Evolutionary conservation across 2,113 vertebrate species (phyloP).

Genomic region (Corythornis cristatus): DNA sequence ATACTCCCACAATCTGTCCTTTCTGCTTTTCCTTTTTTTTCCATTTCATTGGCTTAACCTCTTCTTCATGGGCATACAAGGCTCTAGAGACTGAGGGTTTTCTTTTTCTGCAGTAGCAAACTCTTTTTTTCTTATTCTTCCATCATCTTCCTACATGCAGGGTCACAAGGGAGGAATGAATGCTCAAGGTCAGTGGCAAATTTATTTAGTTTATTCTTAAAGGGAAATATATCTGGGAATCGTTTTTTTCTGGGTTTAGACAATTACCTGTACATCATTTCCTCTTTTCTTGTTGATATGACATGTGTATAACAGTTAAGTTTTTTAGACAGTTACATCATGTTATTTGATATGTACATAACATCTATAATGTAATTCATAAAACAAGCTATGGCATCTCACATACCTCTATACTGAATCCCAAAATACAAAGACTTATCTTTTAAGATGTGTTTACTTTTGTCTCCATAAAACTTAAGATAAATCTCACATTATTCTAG

Average conservation of each 20-base stretch:
- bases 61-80: background rate
- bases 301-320: background rate
- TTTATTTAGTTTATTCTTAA: background rate
- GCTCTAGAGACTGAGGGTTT: background rate
- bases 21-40: background rate
- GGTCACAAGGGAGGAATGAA: background rate
- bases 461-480: background rate
- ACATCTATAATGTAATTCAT: background rate
- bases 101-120: background rate
- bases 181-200: background rate
- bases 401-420: background rate
- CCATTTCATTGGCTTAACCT: background rate
- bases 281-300: conserved; percentile 3
- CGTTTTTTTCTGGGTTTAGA: background rate
- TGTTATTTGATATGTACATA: background rate
- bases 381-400: background rate
- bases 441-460: background rate
- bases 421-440: background rate
- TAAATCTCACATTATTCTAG: background rate
- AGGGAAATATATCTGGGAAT: conserved; percentile 3
- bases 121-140: background rate
- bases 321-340: background rate
- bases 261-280: background rate
- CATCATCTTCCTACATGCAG: background rate
- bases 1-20: background rate